phyloP scores from a whole-genome alignment of 64 coral and sea anemone species.

The Platygyra sinensis region DNA sequence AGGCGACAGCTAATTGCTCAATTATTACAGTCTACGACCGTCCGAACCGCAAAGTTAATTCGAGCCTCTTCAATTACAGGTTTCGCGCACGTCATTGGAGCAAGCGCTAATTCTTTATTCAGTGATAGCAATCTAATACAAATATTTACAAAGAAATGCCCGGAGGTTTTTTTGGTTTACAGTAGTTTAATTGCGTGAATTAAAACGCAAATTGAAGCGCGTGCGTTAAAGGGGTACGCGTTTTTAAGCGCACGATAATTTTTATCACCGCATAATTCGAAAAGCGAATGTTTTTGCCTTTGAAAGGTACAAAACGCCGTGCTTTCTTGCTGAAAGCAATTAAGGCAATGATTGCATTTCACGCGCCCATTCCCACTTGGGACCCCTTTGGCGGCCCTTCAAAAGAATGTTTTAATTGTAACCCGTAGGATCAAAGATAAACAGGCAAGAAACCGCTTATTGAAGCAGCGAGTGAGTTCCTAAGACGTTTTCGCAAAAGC shows the following conservation, averaged over 20 bases:
- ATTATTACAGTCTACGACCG: constrained; percentile 20
- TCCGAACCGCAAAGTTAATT: not conserved
- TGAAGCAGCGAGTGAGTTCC: not conserved
- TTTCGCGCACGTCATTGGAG: constrained; percentile 13
- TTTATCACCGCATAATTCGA: not conserved
- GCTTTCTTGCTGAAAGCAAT: not conserved
- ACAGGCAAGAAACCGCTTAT: constrained; percentile 9
- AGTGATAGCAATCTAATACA: constrained; percentile 28
- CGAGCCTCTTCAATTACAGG: constrained; percentile 15
- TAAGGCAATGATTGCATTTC: not conserved
- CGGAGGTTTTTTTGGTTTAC: not conserved
- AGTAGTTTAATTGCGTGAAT: not conserved
- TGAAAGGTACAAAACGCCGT: no score
- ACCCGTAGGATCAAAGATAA: constrained; percentile 29
- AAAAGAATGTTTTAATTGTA: constrained; percentile 35
- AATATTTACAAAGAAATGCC: constrained; percentile 36
- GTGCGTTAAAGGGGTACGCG: not conserved
- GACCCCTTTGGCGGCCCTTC: constrained; percentile 18
- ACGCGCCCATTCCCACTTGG: constrained; percentile 29
- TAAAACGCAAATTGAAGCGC: not conserved
- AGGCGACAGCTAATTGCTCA: constrained; percentile 4
- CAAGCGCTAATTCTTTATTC: constrained; percentile 28
- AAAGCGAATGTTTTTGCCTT: not conserved
- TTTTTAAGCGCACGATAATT: not conserved
- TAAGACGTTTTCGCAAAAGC: not conserved